A percentile compares a stretch with the other conserved stretches of the same genome.
Conservation (phyloP, 2,797 vertebrate genomes). For the Sitta carolinensis region DNA sequence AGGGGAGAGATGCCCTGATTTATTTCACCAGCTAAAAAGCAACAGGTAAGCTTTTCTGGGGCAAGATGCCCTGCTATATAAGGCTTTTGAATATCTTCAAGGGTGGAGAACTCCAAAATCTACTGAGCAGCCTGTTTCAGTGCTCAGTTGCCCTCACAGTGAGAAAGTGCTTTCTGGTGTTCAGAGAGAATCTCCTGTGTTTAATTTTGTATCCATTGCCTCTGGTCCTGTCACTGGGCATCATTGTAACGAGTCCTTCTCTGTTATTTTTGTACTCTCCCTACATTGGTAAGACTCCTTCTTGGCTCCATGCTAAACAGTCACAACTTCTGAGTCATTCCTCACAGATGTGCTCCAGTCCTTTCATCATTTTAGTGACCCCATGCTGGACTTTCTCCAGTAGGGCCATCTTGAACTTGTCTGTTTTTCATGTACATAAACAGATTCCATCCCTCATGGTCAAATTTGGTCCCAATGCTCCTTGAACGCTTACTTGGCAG, state of each 20-base stretch:
- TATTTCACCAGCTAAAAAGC: neutral
- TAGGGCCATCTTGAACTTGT: neutral
- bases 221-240: neutral
- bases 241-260: neutral
- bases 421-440: neutral
- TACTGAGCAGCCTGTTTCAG: neutral
- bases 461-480: neutral
- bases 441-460: neutral
- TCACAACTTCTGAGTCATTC: neutral
- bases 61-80: neutral
- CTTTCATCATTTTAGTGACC: neutral
- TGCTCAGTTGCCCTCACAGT: neutral
- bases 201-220: neutral
- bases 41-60: neutral
- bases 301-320: neutral
- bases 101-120: neutral
- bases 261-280: neutral
- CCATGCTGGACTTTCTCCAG: neutral
- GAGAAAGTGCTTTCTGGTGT: neutral
- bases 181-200: neutral
- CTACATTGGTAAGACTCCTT: neutral
- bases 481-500: neutral
- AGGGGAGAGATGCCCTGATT: fast-evolving
- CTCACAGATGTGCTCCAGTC: neutral
- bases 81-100: neutral